Conservation (phyloP, 2,113 vertebrate genomes). For the mouse (Mus musculus) region DNA sequence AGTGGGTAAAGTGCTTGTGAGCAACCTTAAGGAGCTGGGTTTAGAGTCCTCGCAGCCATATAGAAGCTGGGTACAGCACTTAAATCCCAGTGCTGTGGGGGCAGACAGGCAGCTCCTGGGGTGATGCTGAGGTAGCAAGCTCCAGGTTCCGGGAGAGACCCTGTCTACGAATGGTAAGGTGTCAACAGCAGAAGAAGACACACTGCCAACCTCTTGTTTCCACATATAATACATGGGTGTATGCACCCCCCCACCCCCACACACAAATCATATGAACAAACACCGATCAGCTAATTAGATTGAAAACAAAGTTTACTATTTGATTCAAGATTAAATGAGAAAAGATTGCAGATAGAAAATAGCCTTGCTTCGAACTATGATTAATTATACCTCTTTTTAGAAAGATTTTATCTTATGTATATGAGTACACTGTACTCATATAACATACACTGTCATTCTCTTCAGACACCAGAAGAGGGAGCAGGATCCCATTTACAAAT, state of each 20-base stretch:
- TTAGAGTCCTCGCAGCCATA: neutral
- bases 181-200: neutral
- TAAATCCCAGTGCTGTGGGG: neutral
- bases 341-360: neutral
- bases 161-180: neutral
- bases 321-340: constrained; percentile 18
- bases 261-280: neutral
- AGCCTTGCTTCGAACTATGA: constrained; percentile 22
- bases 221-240: neutral
- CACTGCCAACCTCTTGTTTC: neutral
- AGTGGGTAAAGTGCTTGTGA: neutral
- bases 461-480: no score
- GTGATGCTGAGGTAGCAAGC: neutral
- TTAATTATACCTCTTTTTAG: constrained; percentile 4
- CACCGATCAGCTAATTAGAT: neutral
- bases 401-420: no score
- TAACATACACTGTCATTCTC: no score
- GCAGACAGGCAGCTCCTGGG: neutral
- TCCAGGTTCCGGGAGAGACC: neutral
- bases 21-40: neutral
- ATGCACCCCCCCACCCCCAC: neutral
- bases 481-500: no score
- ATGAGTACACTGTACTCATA: no score
- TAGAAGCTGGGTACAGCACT: neutral
- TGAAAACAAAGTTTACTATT: neutral